phyloP scores from a whole-genome alignment of 1,140 invertebrate species.

The Leptinotarsa lineolata region DNA sequence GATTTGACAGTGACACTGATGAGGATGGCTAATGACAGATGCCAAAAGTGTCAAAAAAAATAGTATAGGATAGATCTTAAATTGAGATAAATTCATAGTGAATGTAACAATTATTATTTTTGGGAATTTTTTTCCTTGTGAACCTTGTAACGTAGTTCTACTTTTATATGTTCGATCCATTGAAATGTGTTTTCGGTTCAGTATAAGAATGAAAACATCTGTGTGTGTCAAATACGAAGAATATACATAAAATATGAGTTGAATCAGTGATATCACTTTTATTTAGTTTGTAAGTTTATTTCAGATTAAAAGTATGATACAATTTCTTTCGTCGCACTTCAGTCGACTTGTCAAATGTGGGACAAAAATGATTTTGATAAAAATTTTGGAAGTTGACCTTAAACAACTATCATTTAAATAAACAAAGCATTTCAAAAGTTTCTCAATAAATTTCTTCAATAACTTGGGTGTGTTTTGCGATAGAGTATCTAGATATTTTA shows the following conservation, averaged over 20 bases:
- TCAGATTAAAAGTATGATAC: neutral
- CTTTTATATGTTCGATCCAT: neutral
- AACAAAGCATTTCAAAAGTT: neutral
- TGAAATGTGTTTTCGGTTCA: neutral
- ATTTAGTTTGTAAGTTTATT: conserved; percentile 43
- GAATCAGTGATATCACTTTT: conserved; percentile 11
- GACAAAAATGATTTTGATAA: neutral
- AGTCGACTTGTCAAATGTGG: neutral
- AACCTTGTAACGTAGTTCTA: neutral
- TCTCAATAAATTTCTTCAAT: neutral
- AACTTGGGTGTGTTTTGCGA: neutral
- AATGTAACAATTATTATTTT: conserved; percentile 1
- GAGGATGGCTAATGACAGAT: neutral
- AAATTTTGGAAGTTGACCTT: neutral
- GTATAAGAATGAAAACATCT: neutral
- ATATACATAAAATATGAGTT: conserved; percentile 42
- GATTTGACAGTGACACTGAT: too few species aligned
- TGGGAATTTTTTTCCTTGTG: neutral
- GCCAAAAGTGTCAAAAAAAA: conserved; percentile 1
- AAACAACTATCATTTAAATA: neutral
- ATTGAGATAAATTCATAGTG: neutral
- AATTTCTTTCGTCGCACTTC: too few species aligned
- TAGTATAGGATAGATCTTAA: neutral
- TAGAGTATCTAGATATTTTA: too few species aligned
- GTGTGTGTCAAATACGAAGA: conserved; percentile 19